Evolutionary conservation across 1,140 invertebrate species (phyloP).

Genomic region (Anastrepha ludens): DNA sequence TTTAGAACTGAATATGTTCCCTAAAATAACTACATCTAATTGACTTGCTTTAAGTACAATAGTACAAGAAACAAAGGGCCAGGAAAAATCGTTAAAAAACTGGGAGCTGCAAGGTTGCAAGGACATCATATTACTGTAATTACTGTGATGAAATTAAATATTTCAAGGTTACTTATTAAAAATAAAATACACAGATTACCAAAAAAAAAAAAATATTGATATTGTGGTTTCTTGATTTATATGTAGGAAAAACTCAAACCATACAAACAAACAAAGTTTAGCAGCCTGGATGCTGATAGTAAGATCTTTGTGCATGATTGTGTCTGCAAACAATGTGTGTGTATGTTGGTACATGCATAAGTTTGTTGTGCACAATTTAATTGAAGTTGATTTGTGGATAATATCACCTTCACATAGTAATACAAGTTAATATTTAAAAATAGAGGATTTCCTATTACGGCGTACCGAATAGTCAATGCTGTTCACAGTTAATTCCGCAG

Average conservation of each 20-base stretch:
- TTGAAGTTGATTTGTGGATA: slow-evolving; percentile 43
- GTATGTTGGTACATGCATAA: neutral
- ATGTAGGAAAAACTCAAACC: neutral
- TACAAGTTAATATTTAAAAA: too few species aligned
- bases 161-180: slow-evolving; percentile 33
- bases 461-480: too few species aligned
- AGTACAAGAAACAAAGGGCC: neutral
- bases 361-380: slow-evolving; percentile 14
- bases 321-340: neutral
- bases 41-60: neutral
- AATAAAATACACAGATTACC: neutral
- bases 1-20: neutral
- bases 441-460: too few species aligned
- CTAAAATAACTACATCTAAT: neutral
- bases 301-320: slow-evolving; percentile 2
- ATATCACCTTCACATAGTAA: neutral
- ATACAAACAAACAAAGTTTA: slow-evolving; percentile 18
- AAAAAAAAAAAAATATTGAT: neutral
- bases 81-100: slow-evolving; percentile 44
- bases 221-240: neutral
- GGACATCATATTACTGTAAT: slow-evolving; percentile 8
- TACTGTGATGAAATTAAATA: slow-evolving; percentile 31
- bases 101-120: slow-evolving; percentile 24
- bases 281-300: slow-evolving; percentile 28
- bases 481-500: too few species aligned